Evolutionary conservation across 2,888 invertebrate genomes (phyloP).

Genomic region (Biston stratarius): DNA sequence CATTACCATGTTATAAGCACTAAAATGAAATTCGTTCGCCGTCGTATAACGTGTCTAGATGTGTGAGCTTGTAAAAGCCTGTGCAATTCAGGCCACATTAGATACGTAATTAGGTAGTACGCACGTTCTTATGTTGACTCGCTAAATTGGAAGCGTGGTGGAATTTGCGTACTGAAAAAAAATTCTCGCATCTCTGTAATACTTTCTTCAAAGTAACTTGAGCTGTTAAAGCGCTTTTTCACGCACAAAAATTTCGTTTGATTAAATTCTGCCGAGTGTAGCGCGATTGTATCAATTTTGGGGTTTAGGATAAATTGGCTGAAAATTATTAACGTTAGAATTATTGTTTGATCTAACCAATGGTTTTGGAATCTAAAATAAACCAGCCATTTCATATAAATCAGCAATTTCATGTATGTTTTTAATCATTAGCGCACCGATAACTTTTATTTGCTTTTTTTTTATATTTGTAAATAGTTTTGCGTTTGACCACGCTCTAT

Average conservation of each 20-base stretch:
- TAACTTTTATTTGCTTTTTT: too few species aligned
- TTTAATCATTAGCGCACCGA: too few species aligned
- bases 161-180: slow-evolving; percentile 22
- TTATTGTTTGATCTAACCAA: too few species aligned
- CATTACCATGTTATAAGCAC: slow-evolving; percentile 18
- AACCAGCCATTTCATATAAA: too few species aligned
- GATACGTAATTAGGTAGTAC: slow-evolving; percentile 31
- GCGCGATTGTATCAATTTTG: slow-evolving; percentile 8
- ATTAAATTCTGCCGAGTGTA: slow-evolving; percentile 28
- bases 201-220: slow-evolving; percentile 18
- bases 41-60: slow-evolving; percentile 39
- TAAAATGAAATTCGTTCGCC: slow-evolving; percentile 22
- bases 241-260: slow-evolving; percentile 22
- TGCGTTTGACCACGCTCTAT: too few species aligned
- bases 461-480: too few species aligned
- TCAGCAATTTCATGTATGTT: too few species aligned
- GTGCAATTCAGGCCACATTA: slow-evolving; percentile 22
- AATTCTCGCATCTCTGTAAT: slow-evolving; percentile 6
- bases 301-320: slow-evolving; percentile 10
- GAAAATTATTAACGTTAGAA: background rate
- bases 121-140: slow-evolving; percentile 26
- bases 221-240: slow-evolving; percentile 13
- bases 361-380: background rate
- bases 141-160: slow-evolving; percentile 31
- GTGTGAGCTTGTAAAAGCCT: background rate